Evolutionary conservation across 2,113 vertebrate species (phyloP), one percentile per base, ranked within the genome.

Genomic region (Rhabdomys dilectus): DNA sequence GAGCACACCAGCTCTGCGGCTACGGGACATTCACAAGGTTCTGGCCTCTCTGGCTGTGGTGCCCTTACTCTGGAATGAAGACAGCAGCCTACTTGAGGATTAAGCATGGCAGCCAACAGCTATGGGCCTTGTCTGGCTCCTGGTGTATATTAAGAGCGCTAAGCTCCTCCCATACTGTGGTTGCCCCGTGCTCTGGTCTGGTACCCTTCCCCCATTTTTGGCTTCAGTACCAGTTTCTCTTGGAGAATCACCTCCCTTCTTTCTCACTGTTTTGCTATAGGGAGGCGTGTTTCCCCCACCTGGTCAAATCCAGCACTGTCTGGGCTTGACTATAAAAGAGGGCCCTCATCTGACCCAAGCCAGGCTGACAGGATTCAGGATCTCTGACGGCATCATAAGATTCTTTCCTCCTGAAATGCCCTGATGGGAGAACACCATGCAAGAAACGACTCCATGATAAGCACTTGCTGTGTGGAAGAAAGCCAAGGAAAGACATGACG

Each of bases 141-240:
- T 21, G 17, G 26, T 17, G 5, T 5, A 10, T 39, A 16, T 0
- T 1, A 64, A 70, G 22, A 22, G 45, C 1, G 31, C 51, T 21
- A 8, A 31, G 31, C 39, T 42, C 39, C 29, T 5, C 73, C 36
- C 31, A 15, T 42, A 6, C 0, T 19, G 66, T 51, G 12, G 51
- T 4, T 11, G 24, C 53, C 39, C 2, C 4, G 10, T 13, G 58
- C 3, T 80, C 17, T 31, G 4, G 21, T 17, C 64, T 58, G 62
- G 48, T 4, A 10, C 19, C 56, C 29, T 58, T 36, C n/a, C 48
- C 39, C 39, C 7, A 10, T 31, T 80, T 58, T 34, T 24, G 24
- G n/a, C 17, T 62, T 42, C 0, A 60, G 56, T 5, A 10, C 58
- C n/a, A 16, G 58, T 13, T 91, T 56, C 72, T 42, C 53, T 51